Percentiles rank a stretch among this genome's conserved stretches.
Evolutionary conservation across 2,113 vertebrate genomes (phyloP).

Genomic region (Ascaphus truei): DNA sequence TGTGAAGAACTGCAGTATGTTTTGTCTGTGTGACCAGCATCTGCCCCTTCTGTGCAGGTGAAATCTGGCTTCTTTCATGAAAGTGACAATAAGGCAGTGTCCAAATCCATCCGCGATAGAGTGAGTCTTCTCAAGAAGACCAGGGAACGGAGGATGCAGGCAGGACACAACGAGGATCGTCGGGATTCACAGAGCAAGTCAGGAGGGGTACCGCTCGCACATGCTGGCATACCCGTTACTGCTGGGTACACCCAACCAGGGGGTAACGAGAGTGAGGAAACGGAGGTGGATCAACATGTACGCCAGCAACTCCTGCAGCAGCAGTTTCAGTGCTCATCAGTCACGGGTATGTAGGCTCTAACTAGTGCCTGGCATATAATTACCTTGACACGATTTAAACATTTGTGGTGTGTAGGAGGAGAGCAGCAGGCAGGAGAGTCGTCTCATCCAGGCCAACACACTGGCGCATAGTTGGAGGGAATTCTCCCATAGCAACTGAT

Average conservation of each 20-base stretch:
- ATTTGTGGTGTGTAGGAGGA: too few relatives aligned
- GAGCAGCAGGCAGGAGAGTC: too few relatives aligned
- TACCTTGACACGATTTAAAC: too few relatives aligned
- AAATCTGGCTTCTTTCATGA: constrained; percentile 92
- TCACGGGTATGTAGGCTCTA: constrained; percentile 14
- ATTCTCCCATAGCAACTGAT: too few relatives aligned
- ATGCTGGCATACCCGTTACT: constrained; percentile 43
- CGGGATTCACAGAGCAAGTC: constrained; percentile 58
- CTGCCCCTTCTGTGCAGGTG: constrained; percentile 70
- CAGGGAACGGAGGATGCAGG: constrained; percentile 71
- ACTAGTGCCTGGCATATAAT: background rate
- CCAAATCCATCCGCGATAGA: constrained; percentile 85
- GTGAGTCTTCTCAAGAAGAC: constrained; percentile 83
- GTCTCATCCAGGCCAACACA: too few relatives aligned
- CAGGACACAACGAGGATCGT: constrained; percentile 44
- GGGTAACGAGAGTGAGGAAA: constrained; percentile 69
- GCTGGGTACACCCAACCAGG: constrained; percentile 49
- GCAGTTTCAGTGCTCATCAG: constrained; percentile 37
- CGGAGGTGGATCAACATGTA: constrained; percentile 76
- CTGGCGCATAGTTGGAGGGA: too few relatives aligned
- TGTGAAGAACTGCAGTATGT: too few relatives aligned
- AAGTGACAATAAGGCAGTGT: constrained; percentile 87
- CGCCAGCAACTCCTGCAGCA: constrained; percentile 61
- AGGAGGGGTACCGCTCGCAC: constrained; percentile 32
- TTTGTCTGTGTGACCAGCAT: too few relatives aligned